These are phyloP conservation scores for Lota lota DNA, from an alignment of 2,113 vertebrate genomes.

Conservation along the genomic window DNA sequence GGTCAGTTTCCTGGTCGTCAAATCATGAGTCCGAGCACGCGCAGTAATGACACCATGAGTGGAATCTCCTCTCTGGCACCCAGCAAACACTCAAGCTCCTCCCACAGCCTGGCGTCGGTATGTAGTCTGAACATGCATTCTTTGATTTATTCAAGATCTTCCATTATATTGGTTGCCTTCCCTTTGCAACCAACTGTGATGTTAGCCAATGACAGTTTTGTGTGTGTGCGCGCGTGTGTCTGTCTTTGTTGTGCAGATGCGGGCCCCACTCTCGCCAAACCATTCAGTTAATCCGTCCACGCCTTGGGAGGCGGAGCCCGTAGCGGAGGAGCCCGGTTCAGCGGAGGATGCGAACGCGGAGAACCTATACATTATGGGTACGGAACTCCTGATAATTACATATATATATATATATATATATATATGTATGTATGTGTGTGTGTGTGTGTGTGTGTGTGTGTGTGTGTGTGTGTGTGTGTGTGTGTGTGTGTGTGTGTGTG, in stretches of 20 bases:
- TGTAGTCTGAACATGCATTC: conserved; percentile 40
- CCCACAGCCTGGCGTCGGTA: conserved; percentile 91
- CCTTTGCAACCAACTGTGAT: neutral
- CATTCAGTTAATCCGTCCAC: conserved; percentile 70
- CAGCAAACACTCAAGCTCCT: conserved; percentile 93
- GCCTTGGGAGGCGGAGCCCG: conserved; percentile 80
- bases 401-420: neutral
- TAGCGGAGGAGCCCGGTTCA: conserved; percentile 75
- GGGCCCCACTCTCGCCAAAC: conserved; percentile 77
- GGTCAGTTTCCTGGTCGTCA: conserved; percentile 75
- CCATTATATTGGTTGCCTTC: neutral
- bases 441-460: too few species aligned
- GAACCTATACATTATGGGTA: conserved; percentile 92
- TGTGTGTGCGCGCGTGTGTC: neutral
- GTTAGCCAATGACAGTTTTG: neutral
- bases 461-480: too few species aligned
- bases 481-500: too few species aligned
- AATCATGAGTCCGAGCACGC: conserved; percentile 88
- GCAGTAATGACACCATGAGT: conserved; percentile 94
- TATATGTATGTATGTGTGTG: neutral
- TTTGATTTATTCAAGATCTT: neutral
- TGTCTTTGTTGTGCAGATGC: conserved; percentile 46
- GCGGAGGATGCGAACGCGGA: conserved; percentile 85
- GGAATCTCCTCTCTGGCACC: conserved; percentile 91
- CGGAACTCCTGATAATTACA: neutral